Evolutionary conservation across 2,888 invertebrate species (phyloP), one percentile per base, ranked within the genome.

Genomic region (Amiota mariae): DNA sequence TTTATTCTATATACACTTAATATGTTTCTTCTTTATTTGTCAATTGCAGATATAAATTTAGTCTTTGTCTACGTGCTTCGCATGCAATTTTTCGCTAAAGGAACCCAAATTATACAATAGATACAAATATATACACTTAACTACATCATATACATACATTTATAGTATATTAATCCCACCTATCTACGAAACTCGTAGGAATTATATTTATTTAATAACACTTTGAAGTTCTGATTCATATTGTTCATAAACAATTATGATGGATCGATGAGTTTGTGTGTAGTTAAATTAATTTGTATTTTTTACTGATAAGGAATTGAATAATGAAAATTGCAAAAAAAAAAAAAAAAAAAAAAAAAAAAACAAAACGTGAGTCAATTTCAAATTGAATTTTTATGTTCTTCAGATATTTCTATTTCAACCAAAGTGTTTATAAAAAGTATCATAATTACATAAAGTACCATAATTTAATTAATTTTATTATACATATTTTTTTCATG

Each of bases 161-260:
- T 24, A 24, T 24, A 24, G 24, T 36, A 36, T 36, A 36, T 36
- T 36, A 36, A 36, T 36, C 36, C n/a, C n/a, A 54, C 54, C 54
- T 54, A 54, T n/a, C 54, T n/a, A 54, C 54, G 10, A 54, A 8
- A 36, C 6, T 36, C 6, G 36, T 36, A n/a, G n/a, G n/a, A n/a
- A 36, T 36, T 36, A 36, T 36, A 36, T 36, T 36, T 36, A 59
- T 59, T 2, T 18, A 18, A 20, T 20, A 12, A 59, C 12, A 48
- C 12, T 24, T 68, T 20, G 36, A 20, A 36, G 51, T 36, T 51
- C 67, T 68, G 67, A 68, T 68, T 68, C 67, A 68, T 68, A 54
- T 24, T 15, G 47, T 68, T 24, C 67, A 20, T 68, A 51, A 54
- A 68, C 46, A 68, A 68, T 54, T 68, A 68, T 51, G 36, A 68